Percentiles rank a stretch among this genome's conserved stretches.
Conservation (phyloP, 1,140 invertebrate genomes). For the Drosophila mojavensis region DNA sequence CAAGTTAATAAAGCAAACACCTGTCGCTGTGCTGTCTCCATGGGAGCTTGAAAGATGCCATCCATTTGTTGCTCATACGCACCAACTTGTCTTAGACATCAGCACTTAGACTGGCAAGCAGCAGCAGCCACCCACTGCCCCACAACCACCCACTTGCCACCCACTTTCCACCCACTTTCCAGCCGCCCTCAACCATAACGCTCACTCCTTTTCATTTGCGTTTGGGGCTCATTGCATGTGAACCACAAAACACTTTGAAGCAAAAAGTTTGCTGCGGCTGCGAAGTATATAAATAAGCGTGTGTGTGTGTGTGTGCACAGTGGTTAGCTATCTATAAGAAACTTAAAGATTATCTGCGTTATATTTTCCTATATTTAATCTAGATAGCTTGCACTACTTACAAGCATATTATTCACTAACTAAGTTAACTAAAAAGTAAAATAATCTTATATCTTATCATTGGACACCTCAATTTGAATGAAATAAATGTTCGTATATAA, state of each 20-base stretch:
- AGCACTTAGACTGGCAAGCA: conserved; percentile 55
- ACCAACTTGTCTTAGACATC: conserved; percentile 58
- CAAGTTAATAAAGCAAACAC: conserved; percentile 77
- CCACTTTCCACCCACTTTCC: background rate
- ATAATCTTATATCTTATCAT: too few species aligned
- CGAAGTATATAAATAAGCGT: background rate
- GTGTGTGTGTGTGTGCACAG: conserved; percentile 41
- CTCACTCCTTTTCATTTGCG: background rate
- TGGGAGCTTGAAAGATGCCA: conserved; percentile 1
- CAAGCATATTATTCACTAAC: too few species aligned
- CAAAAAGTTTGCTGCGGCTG: conserved; percentile 59
- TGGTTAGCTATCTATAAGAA: conserved; percentile 11
- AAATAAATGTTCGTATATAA: too few species aligned
- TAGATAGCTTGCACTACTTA: too few species aligned
- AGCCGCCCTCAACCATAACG: background rate
- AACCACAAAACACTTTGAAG: conserved; percentile 72
- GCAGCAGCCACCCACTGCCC: too few species aligned
- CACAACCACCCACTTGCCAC: background rate
- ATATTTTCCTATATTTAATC: background rate
- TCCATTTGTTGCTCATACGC: conserved; percentile 52
- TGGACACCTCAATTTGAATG: too few species aligned
- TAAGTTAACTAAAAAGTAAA: too few species aligned
- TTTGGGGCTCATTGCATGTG: conserved; percentile 18
- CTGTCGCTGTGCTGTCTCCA: conserved; percentile 56
- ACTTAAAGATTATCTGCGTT: background rate